Percentiles rank a stretch among this genome's conserved stretches.
phyloP scores from a whole-genome alignment of 2,888 invertebrate species.

The Sphaerophoria taeniata region DNA sequence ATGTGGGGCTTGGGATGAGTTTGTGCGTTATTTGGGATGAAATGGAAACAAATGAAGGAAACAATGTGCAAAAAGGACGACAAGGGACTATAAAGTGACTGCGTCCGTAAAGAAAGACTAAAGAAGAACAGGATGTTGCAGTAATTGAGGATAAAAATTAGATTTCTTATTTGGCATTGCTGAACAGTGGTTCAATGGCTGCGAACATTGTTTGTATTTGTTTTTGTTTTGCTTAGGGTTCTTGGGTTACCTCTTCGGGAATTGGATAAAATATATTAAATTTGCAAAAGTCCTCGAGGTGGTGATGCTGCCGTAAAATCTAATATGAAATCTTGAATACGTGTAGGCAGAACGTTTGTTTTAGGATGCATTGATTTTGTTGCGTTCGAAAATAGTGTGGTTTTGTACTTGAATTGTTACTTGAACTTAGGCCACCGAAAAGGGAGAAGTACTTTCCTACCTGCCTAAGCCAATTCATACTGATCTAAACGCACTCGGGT shows the following conservation, averaged over 20 bases:
- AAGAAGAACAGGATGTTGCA: conserved; percentile 6
- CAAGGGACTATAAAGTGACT: conserved; percentile 1
- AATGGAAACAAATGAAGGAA: conserved; percentile 1
- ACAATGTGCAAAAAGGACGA: conserved; percentile 20
- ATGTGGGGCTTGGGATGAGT: conserved; percentile 14
- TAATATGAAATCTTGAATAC: too few species aligned
- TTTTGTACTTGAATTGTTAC: too few species aligned
- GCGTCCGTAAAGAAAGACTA: background rate
- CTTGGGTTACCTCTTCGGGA: conserved; percentile 8
- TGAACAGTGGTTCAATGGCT: background rate
- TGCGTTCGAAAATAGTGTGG: background rate
- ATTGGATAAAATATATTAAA: conserved; percentile 20
- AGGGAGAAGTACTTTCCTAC: too few species aligned
- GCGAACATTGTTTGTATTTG: too few species aligned
- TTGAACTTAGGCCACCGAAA: too few species aligned
- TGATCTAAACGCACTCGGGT: too few species aligned
- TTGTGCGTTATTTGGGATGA: conserved; percentile 9
- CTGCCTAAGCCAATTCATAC: too few species aligned
- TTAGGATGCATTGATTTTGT: background rate
- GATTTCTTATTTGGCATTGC: conserved; percentile 25
- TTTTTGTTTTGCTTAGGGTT: background rate
- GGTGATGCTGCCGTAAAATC: background rate
- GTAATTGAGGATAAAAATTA: conserved; percentile 38
- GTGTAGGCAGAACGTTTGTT: background rate
- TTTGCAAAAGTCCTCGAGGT: background rate